Evolutionary conservation across 2,113 vertebrate genomes (phyloP).

Genomic region (Scolopax mira): DNA sequence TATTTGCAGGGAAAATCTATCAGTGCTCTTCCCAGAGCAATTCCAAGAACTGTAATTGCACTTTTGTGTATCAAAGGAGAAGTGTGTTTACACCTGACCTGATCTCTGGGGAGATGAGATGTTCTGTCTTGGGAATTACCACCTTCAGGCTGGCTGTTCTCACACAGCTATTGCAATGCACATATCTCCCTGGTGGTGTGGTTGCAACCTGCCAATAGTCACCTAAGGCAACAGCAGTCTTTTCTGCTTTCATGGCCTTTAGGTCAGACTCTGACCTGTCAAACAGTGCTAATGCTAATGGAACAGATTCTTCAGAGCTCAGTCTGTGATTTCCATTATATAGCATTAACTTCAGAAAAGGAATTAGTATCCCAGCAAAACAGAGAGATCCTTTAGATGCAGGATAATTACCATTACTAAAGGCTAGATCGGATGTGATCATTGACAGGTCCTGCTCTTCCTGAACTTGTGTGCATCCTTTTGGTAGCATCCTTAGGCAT

Average conservation of each 20-base stretch:
- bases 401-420: neutral
- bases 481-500: rapidly evolving
- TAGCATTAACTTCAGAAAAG: neutral
- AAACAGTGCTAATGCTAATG: neutral
- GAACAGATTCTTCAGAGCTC: neutral
- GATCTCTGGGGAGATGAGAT: neutral
- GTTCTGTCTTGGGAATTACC: neutral
- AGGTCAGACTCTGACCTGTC: neutral
- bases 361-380: neutral
- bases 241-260: neutral
- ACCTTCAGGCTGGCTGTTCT: neutral
- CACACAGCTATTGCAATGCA: neutral
- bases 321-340: neutral
- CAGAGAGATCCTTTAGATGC: neutral
- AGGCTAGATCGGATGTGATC: neutral
- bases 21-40: neutral
- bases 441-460: neutral
- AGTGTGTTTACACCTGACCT: neutral
- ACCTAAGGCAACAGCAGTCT: neutral
- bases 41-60: neutral
- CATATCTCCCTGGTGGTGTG: neutral
- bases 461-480: neutral
- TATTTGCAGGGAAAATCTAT: neutral
- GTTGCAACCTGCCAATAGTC: neutral
- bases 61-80: neutral